These are phyloP conservation scores for Aquatica leii DNA, from an alignment of 2,888 invertebrate species.

Conservation along the genomic window DNA sequence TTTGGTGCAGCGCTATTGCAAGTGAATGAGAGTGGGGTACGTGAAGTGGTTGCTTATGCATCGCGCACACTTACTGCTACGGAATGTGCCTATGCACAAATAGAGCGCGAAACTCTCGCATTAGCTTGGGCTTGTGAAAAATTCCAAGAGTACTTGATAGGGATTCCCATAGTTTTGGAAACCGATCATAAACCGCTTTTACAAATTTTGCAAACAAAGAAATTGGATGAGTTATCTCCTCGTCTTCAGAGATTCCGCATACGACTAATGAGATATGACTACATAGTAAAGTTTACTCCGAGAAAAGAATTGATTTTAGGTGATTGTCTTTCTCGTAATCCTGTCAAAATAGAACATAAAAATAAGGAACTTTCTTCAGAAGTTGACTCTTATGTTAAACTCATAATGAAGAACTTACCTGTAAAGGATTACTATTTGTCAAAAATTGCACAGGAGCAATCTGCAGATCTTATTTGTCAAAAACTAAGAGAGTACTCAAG, in stretches of 20 bases:
- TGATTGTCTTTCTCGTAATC: too few species aligned
- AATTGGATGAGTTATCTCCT: slow-evolving; percentile 51
- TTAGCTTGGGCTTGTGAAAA: slow-evolving; percentile 4
- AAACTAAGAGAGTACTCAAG: slow-evolving; percentile 12
- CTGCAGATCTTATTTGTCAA: not conserved
- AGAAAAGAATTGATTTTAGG: too few species aligned
- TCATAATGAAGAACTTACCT: not conserved
- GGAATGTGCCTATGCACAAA: slow-evolving; percentile 47
- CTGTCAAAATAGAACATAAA: not conserved
- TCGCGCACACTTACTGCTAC: slow-evolving; percentile 44
- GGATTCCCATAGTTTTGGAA: too few species aligned
- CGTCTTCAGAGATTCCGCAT: slow-evolving; percentile 53
- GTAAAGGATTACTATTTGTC: not conserved
- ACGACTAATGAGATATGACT: slow-evolving; percentile 47
- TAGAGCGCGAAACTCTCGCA: not conserved
- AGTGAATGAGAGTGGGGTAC: not conserved
- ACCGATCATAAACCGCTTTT: slow-evolving; percentile 6
- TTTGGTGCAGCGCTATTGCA: slow-evolving; percentile 18
- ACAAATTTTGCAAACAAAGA: slow-evolving; percentile 38
- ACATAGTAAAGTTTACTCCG: too few species aligned
- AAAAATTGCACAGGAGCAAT: slow-evolving; percentile 6
- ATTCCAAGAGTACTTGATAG: not conserved
- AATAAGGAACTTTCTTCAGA: too few species aligned
- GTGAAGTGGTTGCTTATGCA: slow-evolving; percentile 2
- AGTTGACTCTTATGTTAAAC: not conserved